Evolutionary conservation across 2,888 invertebrate genomes (phyloP), one percentile per base, ranked within the genome.

Genomic region (Glyphotaelius pellucidus): DNA sequence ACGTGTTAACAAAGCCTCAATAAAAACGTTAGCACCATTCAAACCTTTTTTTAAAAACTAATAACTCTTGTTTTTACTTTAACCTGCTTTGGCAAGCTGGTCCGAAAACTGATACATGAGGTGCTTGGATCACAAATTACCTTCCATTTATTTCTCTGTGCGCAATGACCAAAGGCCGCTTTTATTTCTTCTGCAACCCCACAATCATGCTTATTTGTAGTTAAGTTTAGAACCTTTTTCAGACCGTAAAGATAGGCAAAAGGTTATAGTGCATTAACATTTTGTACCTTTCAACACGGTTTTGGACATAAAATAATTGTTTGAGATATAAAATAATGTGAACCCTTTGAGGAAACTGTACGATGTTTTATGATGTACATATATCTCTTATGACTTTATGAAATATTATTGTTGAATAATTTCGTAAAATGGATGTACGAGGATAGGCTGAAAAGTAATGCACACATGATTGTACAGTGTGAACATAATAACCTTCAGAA

Each of bases 181-280:
- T 83, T 83, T 83, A 31, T 35, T 83, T 25, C 15, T 25, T 14
- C 25, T 7, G 7, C 25, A 67, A 67, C 4, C 25, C 67, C 15
- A 83, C 32, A 25, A 35, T 83, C 83, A 83, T 83, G 83, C 35
- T 83, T 35, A 83, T 83, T 83, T 83, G 25, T 35, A 35, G 83
- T 35, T 35, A 25, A 83, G 4, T 67, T 67, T 19, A 7, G 67
- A 67, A 7, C 67, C 67, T 7, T 67, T 67, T 25, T 7, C 25
- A 67, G 67, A 25, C 67, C 67, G 19, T 67, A 52, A 67, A 67
- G 67, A 19, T 67, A 67, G 7, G 67, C 5, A 67, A 67, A 67
- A 7, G 25, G 67, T 67, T 67, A 67, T 25, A 25, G 67, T 19
- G 25, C 67, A 67, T 67, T 67, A 25, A 25, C 25, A 67, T 19